Percentiles rank a stretch among this genome's conserved stretches.
Evolutionary conservation across 53 echinoderm and acorn worm species (phyloP).

Genomic region (Hippasteria phrygiana): DNA sequence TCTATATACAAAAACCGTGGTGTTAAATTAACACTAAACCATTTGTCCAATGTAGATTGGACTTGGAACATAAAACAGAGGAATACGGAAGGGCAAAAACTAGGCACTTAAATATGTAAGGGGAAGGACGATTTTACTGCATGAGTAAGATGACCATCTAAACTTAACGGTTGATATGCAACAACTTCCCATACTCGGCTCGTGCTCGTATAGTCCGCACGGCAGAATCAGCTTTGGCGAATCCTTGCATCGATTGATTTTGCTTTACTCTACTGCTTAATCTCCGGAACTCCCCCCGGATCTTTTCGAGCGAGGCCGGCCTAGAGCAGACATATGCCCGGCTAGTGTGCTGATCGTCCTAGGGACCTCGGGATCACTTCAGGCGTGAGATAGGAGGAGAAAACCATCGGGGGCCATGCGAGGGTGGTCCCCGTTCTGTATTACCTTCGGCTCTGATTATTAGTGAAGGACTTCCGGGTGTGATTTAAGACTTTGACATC

Average conservation of each 20-base stretch:
- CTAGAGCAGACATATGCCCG: not conserved
- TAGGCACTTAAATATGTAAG: no score
- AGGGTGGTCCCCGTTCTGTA: not conserved
- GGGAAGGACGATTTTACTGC: no score
- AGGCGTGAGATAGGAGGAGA: not conserved
- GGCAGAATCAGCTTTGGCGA: not conserved
- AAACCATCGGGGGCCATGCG: constrained; percentile 3
- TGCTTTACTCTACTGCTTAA: constrained; percentile 16
- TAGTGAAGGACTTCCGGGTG: not conserved
- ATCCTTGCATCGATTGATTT: constrained; percentile 17
- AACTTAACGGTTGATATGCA: no score
- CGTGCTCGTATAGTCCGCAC: no score
- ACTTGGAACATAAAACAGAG: no score
- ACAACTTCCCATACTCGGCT: no score
- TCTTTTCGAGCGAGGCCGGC: not conserved
- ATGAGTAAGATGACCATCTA: no score
- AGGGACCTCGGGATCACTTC: not conserved
- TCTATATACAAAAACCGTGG: no score
- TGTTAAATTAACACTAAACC: no score
- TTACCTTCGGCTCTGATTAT: not conserved
- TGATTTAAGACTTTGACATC: not conserved
- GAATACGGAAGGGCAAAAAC: no score
- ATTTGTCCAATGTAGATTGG: no score
- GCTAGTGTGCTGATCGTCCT: not conserved
- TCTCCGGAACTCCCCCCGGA: constrained; percentile 14